phyloP scores from a whole-genome alignment of 2,797 vertebrate genomes.

The Poeciliopsis presidionis region DNA sequence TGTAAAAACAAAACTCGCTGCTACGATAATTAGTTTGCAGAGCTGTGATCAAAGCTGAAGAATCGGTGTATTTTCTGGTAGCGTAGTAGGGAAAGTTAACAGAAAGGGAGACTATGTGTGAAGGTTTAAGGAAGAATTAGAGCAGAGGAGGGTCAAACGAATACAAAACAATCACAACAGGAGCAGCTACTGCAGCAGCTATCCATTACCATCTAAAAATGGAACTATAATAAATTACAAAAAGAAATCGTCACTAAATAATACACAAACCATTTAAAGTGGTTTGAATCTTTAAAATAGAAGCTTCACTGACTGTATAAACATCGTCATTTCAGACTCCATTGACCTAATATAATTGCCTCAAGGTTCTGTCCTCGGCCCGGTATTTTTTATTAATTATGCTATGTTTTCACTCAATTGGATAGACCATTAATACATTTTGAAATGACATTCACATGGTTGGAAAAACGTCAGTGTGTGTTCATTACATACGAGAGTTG shows the following conservation, averaged over 20 bases:
- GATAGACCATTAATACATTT: background rate
- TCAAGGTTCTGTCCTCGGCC: background rate
- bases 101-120: background rate
- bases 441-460: background rate
- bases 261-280: background rate
- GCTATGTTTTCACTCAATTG: background rate
- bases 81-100: background rate
- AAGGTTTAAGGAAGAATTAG: background rate
- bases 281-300: background rate
- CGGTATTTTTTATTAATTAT: background rate
- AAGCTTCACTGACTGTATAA: background rate
- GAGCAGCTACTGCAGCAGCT: background rate
- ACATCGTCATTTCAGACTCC: background rate
- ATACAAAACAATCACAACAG: background rate
- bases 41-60: background rate
- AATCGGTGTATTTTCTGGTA: background rate
- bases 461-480: background rate
- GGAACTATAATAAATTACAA: background rate
- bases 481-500: background rate
- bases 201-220: background rate
- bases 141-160: background rate
- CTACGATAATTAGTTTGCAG: background rate
- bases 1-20: background rate
- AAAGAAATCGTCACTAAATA: too few relatives aligned
- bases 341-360: background rate